A percentile compares a stretch with the other conserved stretches of the same genome.
These are phyloP conservation scores for Criorhina ranunculi DNA, from an alignment of 2,888 invertebrate species.

Conservation along the genomic window DNA sequence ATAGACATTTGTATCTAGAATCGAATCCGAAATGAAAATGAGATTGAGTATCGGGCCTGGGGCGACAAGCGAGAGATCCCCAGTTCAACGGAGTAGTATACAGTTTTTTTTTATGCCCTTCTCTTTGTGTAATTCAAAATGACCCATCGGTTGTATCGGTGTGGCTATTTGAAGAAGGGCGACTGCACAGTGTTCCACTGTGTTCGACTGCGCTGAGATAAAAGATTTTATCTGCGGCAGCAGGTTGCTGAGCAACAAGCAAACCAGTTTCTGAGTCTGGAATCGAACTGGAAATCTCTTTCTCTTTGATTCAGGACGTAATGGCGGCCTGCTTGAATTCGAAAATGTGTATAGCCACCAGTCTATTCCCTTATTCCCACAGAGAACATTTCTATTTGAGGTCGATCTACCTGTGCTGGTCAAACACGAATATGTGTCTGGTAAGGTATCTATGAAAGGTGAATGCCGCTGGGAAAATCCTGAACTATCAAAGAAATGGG, in stretches of 20 bases:
- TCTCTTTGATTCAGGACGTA: slow-evolving; percentile 41
- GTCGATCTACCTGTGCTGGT: slow-evolving; percentile 66
- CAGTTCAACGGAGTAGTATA: slow-evolving; percentile 42
- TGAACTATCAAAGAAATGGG: slow-evolving; percentile 48
- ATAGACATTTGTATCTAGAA: slow-evolving; percentile 78
- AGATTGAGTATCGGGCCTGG: slow-evolving; percentile 71
- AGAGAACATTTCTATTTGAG: slow-evolving; percentile 72
- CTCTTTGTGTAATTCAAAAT: slow-evolving; percentile 48
- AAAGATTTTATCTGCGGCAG: slow-evolving; percentile 69
- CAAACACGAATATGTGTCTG: slow-evolving; percentile 38
- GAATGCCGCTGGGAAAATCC: slow-evolving; percentile 74
- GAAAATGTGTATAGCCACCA: slow-evolving; percentile 23
- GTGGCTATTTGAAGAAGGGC: slow-evolving; percentile 40
- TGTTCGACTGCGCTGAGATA: slow-evolving; percentile 61
- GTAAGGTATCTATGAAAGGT: slow-evolving; percentile 64
- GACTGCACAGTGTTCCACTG: slow-evolving; percentile 33
- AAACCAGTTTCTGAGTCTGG: slow-evolving; percentile 66
- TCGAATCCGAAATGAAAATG: slow-evolving; percentile 75
- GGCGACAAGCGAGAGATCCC: slow-evolving; percentile 69
- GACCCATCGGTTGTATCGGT: slow-evolving; percentile 33
- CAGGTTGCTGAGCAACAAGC: slow-evolving; percentile 64
- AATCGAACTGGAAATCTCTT: slow-evolving; percentile 56
- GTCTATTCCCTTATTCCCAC: slow-evolving; percentile 62
- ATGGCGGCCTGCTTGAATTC: slow-evolving; percentile 64
- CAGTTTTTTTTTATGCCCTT: slow-evolving; percentile 26